Conservation (phyloP, 2,888 invertebrate genomes). For the Anodontia alba region DNA sequence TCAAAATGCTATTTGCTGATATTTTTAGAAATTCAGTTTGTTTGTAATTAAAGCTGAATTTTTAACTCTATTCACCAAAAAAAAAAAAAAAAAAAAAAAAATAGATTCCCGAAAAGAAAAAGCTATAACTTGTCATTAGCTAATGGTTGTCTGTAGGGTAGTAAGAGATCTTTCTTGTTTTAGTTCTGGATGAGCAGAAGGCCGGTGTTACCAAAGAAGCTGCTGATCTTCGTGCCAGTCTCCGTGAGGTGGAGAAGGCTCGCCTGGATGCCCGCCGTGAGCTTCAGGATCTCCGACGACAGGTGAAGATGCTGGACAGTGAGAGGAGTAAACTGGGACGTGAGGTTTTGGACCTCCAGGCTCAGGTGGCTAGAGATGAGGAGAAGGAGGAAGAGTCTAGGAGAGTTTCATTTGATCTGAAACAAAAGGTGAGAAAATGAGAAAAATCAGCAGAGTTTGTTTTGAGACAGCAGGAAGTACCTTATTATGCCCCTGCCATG, state of each 20-base stretch:
- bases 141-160: too few relatives aligned
- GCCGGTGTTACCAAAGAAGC: constrained; percentile 91
- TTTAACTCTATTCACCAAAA: too few relatives aligned
- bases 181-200: constrained; percentile 92
- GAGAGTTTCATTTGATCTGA: constrained; percentile 84
- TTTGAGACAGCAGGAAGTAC: neutral
- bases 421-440: constrained; percentile 85
- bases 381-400: constrained; percentile 85
- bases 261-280: constrained; percentile 90
- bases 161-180: constrained; percentile 85
- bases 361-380: constrained; percentile 83
- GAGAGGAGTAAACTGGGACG: constrained; percentile 84
- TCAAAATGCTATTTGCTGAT: too few relatives aligned
- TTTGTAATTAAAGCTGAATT: too few relatives aligned
- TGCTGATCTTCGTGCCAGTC: constrained; percentile 89
- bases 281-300: constrained; percentile 86
- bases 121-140: too few relatives aligned
- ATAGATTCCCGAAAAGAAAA: too few relatives aligned
- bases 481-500: neutral
- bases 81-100: too few relatives aligned
- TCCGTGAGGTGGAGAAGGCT: constrained; percentile 91
- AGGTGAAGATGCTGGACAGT: constrained; percentile 84
- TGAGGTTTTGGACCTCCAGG: constrained; percentile 84
- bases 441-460: neutral
- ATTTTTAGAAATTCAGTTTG: too few relatives aligned